These are phyloP conservation scores for Chloromyia formosa DNA, from an alignment of 2,888 invertebrate genomes.

Conservation along the genomic window DNA sequence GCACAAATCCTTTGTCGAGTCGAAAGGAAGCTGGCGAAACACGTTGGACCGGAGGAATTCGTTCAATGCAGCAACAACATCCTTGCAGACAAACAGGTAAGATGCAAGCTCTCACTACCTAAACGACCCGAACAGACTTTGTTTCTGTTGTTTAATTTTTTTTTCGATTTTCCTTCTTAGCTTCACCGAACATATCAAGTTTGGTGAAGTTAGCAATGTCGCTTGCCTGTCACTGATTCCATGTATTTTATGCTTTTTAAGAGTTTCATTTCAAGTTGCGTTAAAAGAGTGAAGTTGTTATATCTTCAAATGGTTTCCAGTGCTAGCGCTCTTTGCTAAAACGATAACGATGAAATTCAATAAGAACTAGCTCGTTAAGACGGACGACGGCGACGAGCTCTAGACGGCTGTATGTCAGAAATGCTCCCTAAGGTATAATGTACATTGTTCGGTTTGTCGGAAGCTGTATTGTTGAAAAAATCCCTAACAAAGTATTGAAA, in stretches of 20 bases:
- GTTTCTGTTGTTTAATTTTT: no score
- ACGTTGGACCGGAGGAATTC: constrained; percentile 64
- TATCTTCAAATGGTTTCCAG: neutral
- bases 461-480: neutral
- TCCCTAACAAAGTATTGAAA: neutral
- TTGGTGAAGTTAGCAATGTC: no score
- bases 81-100: constrained; percentile 62
- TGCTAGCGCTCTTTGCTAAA: constrained; percentile 12
- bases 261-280: neutral
- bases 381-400: no score
- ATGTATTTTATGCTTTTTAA: no score
- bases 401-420: no score
- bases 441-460: constrained; percentile 5
- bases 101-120: neutral
- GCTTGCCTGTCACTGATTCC: no score
- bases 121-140: no score
- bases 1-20: constrained; percentile 63
- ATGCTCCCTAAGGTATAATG: neutral
- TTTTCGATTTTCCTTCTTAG: no score
- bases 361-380: constrained; percentile 16
- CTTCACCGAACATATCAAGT: no score
- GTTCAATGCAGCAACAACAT: constrained; percentile 63
- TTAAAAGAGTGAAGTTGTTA: neutral
- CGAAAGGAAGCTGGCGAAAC: constrained; percentile 63
- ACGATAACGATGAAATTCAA: constrained; percentile 26